Conservation (phyloP, 1,140 invertebrate genomes). For the Drosophila gunungcola region DNA sequence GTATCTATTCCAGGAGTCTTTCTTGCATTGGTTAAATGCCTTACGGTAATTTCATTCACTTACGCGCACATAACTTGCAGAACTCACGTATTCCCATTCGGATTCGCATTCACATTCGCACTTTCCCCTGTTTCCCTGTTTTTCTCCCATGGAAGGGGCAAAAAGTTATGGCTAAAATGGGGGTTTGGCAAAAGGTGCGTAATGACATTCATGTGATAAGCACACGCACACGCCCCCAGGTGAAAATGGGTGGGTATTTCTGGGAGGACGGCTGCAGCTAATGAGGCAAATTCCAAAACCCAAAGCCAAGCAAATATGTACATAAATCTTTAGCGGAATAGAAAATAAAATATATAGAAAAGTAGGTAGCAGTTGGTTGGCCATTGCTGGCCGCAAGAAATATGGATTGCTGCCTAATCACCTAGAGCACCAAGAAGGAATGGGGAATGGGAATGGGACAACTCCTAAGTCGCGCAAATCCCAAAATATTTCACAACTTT, state of each 20-base stretch:
- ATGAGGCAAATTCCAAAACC: slow-evolving; percentile 59
- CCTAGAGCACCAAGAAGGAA: slow-evolving; percentile 35
- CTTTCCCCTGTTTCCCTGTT: slow-evolving; percentile 8
- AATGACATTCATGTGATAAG: slow-evolving; percentile 81
- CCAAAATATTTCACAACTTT: slow-evolving; percentile 82
- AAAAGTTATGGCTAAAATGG: slow-evolving; percentile 38
- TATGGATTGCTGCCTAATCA: slow-evolving; percentile 80
- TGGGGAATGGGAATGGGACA: slow-evolving; percentile 17
- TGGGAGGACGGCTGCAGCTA: slow-evolving; percentile 62
- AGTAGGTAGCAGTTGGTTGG: slow-evolving; percentile 55
- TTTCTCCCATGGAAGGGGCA: slow-evolving; percentile 17
- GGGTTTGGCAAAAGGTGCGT: slow-evolving; percentile 61
- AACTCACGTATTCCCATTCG: slow-evolving; percentile 81
- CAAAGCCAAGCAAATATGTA: slow-evolving; percentile 61
- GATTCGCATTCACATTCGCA: slow-evolving; percentile 46
- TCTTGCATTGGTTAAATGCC: slow-evolving; percentile 81
- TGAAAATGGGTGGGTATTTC: slow-evolving; percentile 17
- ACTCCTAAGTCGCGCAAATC: slow-evolving; percentile 77
- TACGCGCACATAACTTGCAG: slow-evolving; percentile 82
- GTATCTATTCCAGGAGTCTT: slow-evolving; percentile 73
- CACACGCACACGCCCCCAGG: slow-evolving; percentile 75
- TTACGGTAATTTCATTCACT: slow-evolving; percentile 84
- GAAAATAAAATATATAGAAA: slow-evolving; percentile 33
- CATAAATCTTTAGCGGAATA: slow-evolving; percentile 69
- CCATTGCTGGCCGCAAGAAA: slow-evolving; percentile 61